Conservation (phyloP, 2,888 invertebrate genomes). For the Patella caerulea region DNA sequence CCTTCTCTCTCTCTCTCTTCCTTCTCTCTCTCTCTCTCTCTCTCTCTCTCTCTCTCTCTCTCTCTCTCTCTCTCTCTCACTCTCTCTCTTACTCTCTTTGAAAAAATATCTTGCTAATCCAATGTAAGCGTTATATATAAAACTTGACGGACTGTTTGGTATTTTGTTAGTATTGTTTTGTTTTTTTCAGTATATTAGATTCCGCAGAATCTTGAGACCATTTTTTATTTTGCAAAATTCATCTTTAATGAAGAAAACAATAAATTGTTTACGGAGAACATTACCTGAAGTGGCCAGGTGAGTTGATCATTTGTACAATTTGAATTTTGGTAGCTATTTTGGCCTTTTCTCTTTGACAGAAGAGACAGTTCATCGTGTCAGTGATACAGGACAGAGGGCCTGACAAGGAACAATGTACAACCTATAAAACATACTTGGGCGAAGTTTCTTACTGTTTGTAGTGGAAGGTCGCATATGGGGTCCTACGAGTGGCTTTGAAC, state of each 20-base stretch:
- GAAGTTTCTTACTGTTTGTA: too few species aligned
- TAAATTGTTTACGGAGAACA: slow-evolving; percentile 67
- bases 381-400: too few species aligned
- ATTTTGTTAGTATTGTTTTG: background rate
- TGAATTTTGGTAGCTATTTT: background rate
- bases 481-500: too few species aligned
- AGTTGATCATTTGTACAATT: slow-evolving; percentile 6
- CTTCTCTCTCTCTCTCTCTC: background rate
- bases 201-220: slow-evolving; percentile 66
- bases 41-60: background rate
- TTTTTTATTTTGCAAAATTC: slow-evolving; percentile 70
- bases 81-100: background rate
- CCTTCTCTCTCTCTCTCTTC: background rate
- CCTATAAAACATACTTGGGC: too few species aligned
- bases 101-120: too few species aligned
- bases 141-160: background rate
- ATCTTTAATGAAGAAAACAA: slow-evolving; percentile 70
- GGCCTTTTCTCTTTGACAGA: background rate
- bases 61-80: slow-evolving; percentile 8
- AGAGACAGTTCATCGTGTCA: too few species aligned
- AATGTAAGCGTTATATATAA: background rate
- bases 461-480: too few species aligned
- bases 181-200: slow-evolving; percentile 55
- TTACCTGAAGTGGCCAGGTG: slow-evolving; percentile 68
- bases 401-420: too few species aligned